A percentile compares a stretch with the other conserved stretches of the same genome.
phyloP scores from a whole-genome alignment of 2,113 vertebrate species.

The Ellobius talpinus region DNA sequence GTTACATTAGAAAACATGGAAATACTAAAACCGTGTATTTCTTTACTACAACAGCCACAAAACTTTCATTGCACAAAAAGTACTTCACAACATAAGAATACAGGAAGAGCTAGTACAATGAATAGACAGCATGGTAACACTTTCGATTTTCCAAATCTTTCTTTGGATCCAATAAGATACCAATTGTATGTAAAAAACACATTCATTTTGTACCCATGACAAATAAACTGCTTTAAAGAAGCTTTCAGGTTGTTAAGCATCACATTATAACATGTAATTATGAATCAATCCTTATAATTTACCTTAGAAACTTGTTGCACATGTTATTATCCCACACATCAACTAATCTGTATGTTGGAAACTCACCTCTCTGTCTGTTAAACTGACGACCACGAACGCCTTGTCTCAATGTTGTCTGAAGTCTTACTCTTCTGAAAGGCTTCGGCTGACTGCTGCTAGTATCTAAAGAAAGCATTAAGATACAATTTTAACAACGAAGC shows the following conservation, averaged over 20 bases:
- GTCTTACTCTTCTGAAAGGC: conserved; percentile 89
- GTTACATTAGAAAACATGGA: conserved; percentile 10
- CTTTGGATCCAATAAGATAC: conserved; percentile 30
- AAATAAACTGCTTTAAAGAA: conserved; percentile 6
- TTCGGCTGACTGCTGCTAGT: conserved; percentile 92
- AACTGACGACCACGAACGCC: conserved; percentile 92
- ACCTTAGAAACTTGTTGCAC: conserved; percentile 7
- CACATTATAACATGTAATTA: not conserved
- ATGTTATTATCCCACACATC: not conserved
- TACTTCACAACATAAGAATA: not conserved
- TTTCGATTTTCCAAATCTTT: conserved; percentile 22
- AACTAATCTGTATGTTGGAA: not conserved
- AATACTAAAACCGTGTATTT: conserved; percentile 44
- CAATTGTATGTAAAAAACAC: not conserved
- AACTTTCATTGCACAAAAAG: not conserved
- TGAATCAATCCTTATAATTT: conserved; percentile 28
- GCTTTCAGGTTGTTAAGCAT: conserved; percentile 9
- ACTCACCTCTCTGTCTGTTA: conserved; percentile 90
- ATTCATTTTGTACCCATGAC: not conserved
- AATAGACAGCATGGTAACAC: not conserved
- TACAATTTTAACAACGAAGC: conserved; percentile 1
- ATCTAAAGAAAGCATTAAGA: conserved; percentile 86
- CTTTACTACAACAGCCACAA: conserved; percentile 38
- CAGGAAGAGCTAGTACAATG: conserved; percentile 20
- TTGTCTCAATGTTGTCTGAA: conserved; percentile 93